These are phyloP conservation scores for Lagodon rhomboides DNA, from an alignment of 2,797 vertebrate genomes.

Conservation along the genomic window DNA sequence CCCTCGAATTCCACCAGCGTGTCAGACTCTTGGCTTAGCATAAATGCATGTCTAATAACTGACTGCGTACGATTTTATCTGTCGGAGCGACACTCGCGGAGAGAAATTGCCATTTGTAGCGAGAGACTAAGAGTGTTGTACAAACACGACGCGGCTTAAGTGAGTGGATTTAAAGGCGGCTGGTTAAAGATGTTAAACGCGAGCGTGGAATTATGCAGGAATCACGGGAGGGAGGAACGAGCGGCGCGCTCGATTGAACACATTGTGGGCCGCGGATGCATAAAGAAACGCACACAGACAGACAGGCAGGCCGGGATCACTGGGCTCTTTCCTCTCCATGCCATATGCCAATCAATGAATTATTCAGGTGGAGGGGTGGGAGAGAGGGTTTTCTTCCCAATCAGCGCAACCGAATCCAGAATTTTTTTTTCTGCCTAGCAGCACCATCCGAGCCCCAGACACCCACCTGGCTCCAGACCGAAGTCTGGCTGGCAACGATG, in stretches of 20 bases:
- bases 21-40: constrained; percentile 41
- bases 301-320: constrained; percentile 58
- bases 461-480: constrained; percentile 19
- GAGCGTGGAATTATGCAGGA: constrained; percentile 40
- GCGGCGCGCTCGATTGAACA: constrained; percentile 39
- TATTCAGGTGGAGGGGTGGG: constrained; percentile 73
- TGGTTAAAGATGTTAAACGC: constrained; percentile 58
- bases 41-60: constrained; percentile 53
- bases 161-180: constrained; percentile 39
- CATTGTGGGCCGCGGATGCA: constrained; percentile 36
- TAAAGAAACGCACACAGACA: constrained; percentile 44
- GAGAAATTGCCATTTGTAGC: constrained; percentile 28
- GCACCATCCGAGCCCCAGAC: constrained; percentile 34
- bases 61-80: constrained; percentile 37
- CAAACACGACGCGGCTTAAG: constrained; percentile 40
- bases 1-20: constrained; percentile 32
- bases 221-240: constrained; percentile 39
- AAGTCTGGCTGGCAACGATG: neutral
- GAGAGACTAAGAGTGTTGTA: constrained; percentile 28
- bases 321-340: constrained; percentile 60
- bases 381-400: constrained; percentile 67
- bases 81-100: constrained; percentile 1
- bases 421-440: constrained; percentile 12
- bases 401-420: constrained; percentile 59
- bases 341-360: constrained; percentile 85